These are phyloP conservation scores for Chauna torquata DNA, from an alignment of 2,113 vertebrate species.

Conservation along the genomic window DNA sequence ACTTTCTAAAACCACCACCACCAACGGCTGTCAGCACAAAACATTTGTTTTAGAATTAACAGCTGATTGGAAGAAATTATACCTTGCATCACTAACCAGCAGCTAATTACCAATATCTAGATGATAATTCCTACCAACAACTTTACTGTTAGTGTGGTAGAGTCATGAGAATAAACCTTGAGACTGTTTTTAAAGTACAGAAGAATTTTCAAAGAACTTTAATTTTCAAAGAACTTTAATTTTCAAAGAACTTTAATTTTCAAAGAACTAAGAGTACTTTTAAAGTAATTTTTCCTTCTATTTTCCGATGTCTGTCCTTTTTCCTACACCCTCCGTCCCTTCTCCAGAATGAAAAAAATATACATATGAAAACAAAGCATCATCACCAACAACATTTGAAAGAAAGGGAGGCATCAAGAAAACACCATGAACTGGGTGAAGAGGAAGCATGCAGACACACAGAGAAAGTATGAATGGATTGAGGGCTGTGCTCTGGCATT, in stretches of 20 bases:
- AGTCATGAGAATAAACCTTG: neutral
- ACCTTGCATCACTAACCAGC: neutral
- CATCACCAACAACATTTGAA: neutral
- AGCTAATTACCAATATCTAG: neutral
- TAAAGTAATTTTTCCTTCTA: neutral
- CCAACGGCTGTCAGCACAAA: neutral
- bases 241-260: no score
- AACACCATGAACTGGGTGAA: neutral
- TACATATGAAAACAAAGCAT: neutral
- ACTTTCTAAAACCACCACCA: neutral
- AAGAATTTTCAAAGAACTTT: no score
- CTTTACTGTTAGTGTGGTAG: neutral
- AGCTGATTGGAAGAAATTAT: neutral
- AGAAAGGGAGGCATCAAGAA: neutral
- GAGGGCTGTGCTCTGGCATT: neutral
- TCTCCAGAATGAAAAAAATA: neutral
- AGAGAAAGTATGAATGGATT: neutral
- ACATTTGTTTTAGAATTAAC: neutral
- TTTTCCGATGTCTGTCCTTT: neutral
- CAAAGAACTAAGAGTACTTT: neutral
- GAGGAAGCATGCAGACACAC: neutral
- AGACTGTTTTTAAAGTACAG: neutral
- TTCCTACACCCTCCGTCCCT: neutral
- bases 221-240: no score
- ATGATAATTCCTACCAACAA: neutral